Base-by-base conservation (phyloP, 2,797 vertebrate species). In the Cyclura pinguis region DNA sequence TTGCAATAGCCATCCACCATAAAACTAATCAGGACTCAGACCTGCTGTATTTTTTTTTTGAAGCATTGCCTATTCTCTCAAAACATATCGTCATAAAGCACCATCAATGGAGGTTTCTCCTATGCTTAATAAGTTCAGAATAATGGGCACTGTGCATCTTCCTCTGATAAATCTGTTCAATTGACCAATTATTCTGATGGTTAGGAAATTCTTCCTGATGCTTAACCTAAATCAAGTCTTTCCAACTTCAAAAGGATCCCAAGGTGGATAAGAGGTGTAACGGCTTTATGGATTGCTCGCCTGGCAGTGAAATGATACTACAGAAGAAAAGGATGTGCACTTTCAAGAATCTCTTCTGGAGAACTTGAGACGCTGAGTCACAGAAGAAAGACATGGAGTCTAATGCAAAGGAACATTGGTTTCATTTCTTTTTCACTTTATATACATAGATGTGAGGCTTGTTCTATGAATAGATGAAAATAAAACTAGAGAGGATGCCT, bases 341-440 rank as follows among this genome's bases (percentile, higher is more conserved):
- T 91, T 74, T 82, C 1, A 85, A 85, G 50, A 92, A 92, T 90
- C 0, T 64, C 6, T 78, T 13, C 80, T 62, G 88, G 38, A 69
- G 92, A 72, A 80, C 80, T 91, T 91, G 77, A 59, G 59, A 81
- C 67, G 32, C 64, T 57, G 92, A 89, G 18, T 88, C n/a, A 64
- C 10, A 86, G 88, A 89, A 89, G 89, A 87, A 89, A 91, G 91
- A 82, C 2, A 9, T 0, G 0, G 32, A 5, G 81, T 83, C 27
- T 77, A 80, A 80, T 55, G 4, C 72, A 72, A 74, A 69, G 83
- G 80, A 90, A 84, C n/a, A 32, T 2, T 29, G 84, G 13, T 76
- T 90, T 42, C 5, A 77, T 95, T 84, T 16, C 76, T 93, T 55
- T n/a, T 78, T n/a, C 24, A 35, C 73, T 80, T 90, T 94, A 90